These are phyloP conservation scores for Battus philenor DNA, from an alignment of 1,140 invertebrate species.

Conservation along the genomic window DNA sequence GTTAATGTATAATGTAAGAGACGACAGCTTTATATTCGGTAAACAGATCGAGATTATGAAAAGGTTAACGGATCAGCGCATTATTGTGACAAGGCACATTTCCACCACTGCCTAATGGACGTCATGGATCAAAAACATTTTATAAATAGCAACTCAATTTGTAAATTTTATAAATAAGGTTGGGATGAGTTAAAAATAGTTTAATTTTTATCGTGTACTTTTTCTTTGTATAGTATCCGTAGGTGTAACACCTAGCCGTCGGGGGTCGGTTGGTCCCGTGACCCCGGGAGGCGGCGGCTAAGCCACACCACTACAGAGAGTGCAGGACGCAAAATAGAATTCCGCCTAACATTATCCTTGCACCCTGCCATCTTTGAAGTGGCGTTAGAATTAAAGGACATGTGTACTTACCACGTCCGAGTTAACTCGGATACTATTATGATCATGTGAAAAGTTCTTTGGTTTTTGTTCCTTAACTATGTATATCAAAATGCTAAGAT, in stretches of 20 bases:
- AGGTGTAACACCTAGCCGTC: conserved; percentile 43
- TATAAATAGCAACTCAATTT: conserved; percentile 47
- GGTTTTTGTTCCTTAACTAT: conserved; percentile 77
- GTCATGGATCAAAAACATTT: conserved; percentile 43
- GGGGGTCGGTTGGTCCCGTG: conserved; percentile 11
- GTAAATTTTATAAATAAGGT: conserved; percentile 67
- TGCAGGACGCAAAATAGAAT: conserved; percentile 64
- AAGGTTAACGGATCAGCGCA: conserved; percentile 40
- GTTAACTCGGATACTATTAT: conserved; percentile 61
- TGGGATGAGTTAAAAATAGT: conserved; percentile 67
- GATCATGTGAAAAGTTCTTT: conserved; percentile 66
- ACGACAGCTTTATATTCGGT: conserved; percentile 68
- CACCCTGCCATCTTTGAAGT: conserved; percentile 67
- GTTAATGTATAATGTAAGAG: conserved; percentile 60
- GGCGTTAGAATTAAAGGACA: conserved; percentile 47
- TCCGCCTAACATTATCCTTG: conserved; percentile 72
- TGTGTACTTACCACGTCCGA: conserved; percentile 63
- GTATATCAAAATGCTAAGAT: conserved; percentile 73
- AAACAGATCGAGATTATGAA: conserved; percentile 49
- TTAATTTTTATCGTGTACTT: conserved; percentile 61
- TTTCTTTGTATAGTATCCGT: conserved; percentile 68
- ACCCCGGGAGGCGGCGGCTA: conserved; percentile 27
- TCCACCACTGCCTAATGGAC: conserved; percentile 73
- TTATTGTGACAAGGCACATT: conserved; percentile 75
- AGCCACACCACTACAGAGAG: conserved; percentile 54